phyloP scores from a whole-genome alignment of 2,888 invertebrate genomes.

The Acleris literana region DNA sequence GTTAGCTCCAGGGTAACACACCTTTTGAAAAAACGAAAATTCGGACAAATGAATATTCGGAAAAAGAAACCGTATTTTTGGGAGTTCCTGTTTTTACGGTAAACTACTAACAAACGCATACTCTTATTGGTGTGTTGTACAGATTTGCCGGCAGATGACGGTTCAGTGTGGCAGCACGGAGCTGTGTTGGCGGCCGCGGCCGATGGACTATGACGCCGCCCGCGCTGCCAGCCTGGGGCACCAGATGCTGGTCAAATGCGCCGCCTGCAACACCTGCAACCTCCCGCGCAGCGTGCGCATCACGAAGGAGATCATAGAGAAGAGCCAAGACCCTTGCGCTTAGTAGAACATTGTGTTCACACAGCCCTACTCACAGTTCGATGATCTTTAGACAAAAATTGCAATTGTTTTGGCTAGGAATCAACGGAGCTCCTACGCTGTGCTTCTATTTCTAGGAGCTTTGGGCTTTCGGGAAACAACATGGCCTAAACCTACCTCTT shows the following conservation, averaged over 20 bases:
- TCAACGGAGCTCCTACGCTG: too few species aligned
- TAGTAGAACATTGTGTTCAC: background rate
- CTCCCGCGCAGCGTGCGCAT: constrained; percentile 65
- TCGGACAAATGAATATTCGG: too few species aligned
- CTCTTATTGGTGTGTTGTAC: constrained; percentile 5
- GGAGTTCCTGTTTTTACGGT: too few species aligned
- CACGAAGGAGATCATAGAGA: constrained; percentile 51
- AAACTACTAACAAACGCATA: too few species aligned
- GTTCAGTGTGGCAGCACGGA: constrained; percentile 63
- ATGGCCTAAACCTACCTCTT: too few species aligned
- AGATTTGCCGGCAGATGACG: constrained; percentile 76
- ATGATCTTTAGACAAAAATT: background rate
- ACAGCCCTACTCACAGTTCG: background rate
- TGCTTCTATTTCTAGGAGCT: too few species aligned
- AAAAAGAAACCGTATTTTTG: too few species aligned
- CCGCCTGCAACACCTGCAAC: constrained; percentile 49
- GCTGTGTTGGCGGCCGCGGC: constrained; percentile 69
- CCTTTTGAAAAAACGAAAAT: too few species aligned
- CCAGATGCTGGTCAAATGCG: constrained; percentile 57
- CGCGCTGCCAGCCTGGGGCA: constrained; percentile 62
- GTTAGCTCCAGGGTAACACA: too few species aligned
- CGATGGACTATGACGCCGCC: constrained; percentile 61
- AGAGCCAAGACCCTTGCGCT: constrained; percentile 40
- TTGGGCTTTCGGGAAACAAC: too few species aligned
- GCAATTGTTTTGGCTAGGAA: too few species aligned